Evolutionary conservation across 92 coral and sea anemone species (phyloP), one percentile per base, ranked within the genome.

Genomic region (Palythoa grandiflora): DNA sequence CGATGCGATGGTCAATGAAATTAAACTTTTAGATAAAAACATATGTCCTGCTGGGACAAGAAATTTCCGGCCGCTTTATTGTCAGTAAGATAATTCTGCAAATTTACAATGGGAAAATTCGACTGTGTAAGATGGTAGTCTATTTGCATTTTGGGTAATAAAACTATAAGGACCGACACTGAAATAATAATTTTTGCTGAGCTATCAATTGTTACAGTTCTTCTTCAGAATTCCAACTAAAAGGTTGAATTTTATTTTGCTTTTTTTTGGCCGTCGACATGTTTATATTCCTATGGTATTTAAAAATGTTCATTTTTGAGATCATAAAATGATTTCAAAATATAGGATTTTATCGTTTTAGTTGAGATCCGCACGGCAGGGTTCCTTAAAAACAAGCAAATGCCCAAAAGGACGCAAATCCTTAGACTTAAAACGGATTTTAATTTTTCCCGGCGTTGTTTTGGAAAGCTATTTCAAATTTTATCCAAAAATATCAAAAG

Each of bases 1-100:
- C 44, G 71, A 11, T 47, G 86, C 65, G 15, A 65, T 65, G 57
- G 86, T 81, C 86, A 81, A 81, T 66, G 86, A 81, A 81, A 81
- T 66, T 81, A 81, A 81, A 81, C 86, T 19, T 48, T 66, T 68
- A 16, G 76, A 81, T 81, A 48, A 81, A 81, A 65, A 35, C n/a
- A 14, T 38, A 71, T 51, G n/a, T 63, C 86, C 86, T 21, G 86
- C 76, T 65, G 86, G 14, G 86, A 59, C 2, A 38, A 15, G n/a
- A 81, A 81, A 65, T 68, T 81, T 81, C 75, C 86, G 86, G 61
- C 85, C 38, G 6, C 50, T 65, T 47, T 66, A 47, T 47, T 81
- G 73, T 17, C 52, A 39, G 84, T 71, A 59, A 59, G 86, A 70
- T 17, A 20, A 47, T 68, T 40, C 6, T 81, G 75, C 28, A 63